Base-by-base conservation (phyloP, 2,113 vertebrate species). In the Alectura lathami region DNA sequence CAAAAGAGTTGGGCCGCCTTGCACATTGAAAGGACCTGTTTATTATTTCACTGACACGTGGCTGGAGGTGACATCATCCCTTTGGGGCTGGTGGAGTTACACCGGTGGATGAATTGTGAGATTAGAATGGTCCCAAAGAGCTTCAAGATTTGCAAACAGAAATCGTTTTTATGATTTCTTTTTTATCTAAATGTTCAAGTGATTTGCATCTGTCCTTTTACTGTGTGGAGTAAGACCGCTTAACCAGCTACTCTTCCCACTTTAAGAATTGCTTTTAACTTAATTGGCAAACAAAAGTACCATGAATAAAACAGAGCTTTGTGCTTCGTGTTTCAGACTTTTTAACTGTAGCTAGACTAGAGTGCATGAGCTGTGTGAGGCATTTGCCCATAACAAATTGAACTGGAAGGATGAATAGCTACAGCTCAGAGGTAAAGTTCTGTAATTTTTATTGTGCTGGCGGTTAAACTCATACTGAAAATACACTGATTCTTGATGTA, bases 251-350 rank as follows among this genome's bases (percentile, higher is more conserved):
- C 38, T 74, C 64, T 62, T 79, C 38, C 48, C 30, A 21, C 43
- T 96, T 11, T 66, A 54, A 63, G 63, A 83, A 74, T 6, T 56
- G 26, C n/a, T 86, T 86, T 90, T 81, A 88, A 90, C 84, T 84
- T 88, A 84, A 90, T 42, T 93, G 53, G n/a, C 40, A 57, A 78
- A 75, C 57, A 90, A 51, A 84, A 73, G 64, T 68, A 56, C n/a
- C 60, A 86, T 93, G 79, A 97, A 96, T 96, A 93, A 95, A 97
- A 92, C 85, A 95, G 27, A 92, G 60, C 72, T 57, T 69, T 57
- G 86, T 73, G 89, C 47, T 83, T 95, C 15, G 0, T 81, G 17
- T 96, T 97, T 96, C 92, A 90, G 78, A 68, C 79, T 30, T 80
- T 95, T 93, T 91, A 16, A 68, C 72, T 81, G 80, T 86, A 81